A percentile compares a stretch with the other conserved stretches of the same genome.
Conservation (phyloP, 2,888 invertebrate genomes). For the Callosobruchus maculatus region DNA sequence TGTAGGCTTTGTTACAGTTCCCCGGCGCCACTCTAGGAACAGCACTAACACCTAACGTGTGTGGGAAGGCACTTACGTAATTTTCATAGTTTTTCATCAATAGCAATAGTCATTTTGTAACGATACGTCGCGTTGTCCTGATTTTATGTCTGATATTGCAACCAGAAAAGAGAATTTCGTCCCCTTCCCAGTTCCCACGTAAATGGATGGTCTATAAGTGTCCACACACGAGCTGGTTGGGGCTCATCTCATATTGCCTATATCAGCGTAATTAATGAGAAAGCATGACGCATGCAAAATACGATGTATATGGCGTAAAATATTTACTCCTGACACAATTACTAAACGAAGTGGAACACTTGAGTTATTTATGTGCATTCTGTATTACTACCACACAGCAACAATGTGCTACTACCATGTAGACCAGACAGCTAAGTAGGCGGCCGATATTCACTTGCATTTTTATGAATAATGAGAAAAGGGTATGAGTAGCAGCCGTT, state of each 20-base stretch:
- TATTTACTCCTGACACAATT: neutral
- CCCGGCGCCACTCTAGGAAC: too few species aligned
- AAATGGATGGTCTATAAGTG: neutral
- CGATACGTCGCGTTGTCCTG: too few species aligned
- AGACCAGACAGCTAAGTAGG: neutral
- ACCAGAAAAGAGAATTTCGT: neutral
- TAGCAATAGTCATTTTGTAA: too few species aligned
- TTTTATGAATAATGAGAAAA: too few species aligned
- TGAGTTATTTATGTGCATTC: neutral
- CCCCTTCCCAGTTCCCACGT: neutral
- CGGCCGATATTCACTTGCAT: neutral
- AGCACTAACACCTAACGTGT: too few species aligned
- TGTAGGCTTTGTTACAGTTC: too few species aligned
- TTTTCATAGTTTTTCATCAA: too few species aligned
- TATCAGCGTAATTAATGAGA: neutral
- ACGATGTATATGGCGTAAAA: neutral
- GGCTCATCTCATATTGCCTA: neutral
- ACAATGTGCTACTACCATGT: neutral
- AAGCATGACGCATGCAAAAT: neutral
- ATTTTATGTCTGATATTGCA: too few species aligned
- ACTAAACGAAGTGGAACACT: neutral
- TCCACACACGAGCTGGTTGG: neutral
- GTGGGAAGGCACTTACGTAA: too few species aligned
- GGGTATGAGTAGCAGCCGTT: too few species aligned
- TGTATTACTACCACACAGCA: neutral